Evolutionary conservation across 2,113 vertebrate species (phyloP).

Genomic region (Gadus macrocephalus): DNA sequence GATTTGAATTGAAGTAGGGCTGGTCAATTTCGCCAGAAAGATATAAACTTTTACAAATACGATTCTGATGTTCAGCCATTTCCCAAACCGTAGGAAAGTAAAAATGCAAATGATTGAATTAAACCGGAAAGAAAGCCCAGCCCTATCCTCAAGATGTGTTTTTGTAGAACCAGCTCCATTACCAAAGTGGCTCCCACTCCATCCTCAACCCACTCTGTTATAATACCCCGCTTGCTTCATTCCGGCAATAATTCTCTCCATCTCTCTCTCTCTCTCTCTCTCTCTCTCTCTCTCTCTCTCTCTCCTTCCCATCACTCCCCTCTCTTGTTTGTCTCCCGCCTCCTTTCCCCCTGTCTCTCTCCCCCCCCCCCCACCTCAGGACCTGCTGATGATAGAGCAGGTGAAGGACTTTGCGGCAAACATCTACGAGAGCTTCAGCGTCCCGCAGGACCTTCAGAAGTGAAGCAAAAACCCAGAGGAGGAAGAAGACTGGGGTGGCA

Average conservation of each 20-base stretch:
- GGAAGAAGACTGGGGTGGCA: too few species aligned
- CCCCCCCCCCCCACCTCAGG: slow-evolving; percentile 62
- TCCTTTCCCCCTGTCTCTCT: not conserved
- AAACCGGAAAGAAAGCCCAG: too few species aligned
- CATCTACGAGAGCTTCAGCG: slow-evolving; percentile 95
- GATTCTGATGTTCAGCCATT: too few species aligned
- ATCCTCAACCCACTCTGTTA: not conserved
- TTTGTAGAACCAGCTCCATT: not conserved
- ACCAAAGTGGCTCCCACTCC: too few species aligned
- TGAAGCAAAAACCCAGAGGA: slow-evolving; percentile 49
- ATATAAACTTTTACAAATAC: too few species aligned
- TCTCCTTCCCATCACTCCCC: not conserved
- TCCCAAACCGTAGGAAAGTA: too few species aligned
- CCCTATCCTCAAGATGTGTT: too few species aligned
- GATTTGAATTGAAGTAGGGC: too few species aligned
- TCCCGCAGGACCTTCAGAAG: slow-evolving; percentile 87
- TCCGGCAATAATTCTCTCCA: not conserved
- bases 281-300: not conserved
- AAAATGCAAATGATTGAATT: too few species aligned
- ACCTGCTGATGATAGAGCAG: slow-evolving; percentile 91
- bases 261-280: not conserved
- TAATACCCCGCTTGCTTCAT: not conserved
- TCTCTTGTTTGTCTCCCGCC: not conserved
- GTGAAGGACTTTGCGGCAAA: slow-evolving; percentile 96
- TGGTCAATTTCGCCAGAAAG: too few species aligned